These are phyloP conservation scores for Anastrepha obliqua DNA, from an alignment of 1,140 invertebrate species.

Conservation along the genomic window DNA sequence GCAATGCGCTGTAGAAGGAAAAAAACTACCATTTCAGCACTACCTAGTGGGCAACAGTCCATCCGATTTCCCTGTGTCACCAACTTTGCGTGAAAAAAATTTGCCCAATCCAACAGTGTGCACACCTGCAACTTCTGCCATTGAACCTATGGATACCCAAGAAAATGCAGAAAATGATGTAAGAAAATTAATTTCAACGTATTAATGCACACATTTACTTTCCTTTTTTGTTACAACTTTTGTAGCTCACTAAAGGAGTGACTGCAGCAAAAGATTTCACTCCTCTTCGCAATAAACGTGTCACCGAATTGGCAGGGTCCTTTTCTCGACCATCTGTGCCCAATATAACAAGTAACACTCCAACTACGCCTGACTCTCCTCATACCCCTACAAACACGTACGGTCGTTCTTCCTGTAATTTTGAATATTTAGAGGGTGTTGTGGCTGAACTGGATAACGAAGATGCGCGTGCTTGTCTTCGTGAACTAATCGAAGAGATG, in stretches of 20 bases:
- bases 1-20: constrained; percentile 78
- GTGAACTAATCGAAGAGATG: constrained; percentile 70
- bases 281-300: constrained; percentile 66
- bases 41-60: constrained; percentile 79
- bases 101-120: constrained; percentile 24
- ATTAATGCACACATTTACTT: background rate
- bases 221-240: background rate
- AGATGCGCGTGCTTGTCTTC: constrained; percentile 65
- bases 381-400: constrained; percentile 63
- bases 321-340: constrained; percentile 47
- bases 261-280: constrained; percentile 61
- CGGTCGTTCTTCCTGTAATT: constrained; percentile 61
- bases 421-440: constrained; percentile 68
- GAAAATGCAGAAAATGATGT: constrained; percentile 42
- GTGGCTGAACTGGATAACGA: constrained; percentile 63
- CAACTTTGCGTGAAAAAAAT: constrained; percentile 61
- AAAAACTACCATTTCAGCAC: constrained; percentile 76
- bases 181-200: background rate
- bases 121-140: constrained; percentile 8
- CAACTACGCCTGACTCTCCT: constrained; percentile 61
- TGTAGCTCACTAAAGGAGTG: background rate
- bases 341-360: background rate
- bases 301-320: constrained; percentile 65
- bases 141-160: constrained; percentile 22
- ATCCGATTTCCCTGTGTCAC: constrained; percentile 66